A percentile compares a stretch with the other conserved stretches of the same genome.
Conservation (phyloP, 2,797 vertebrate genomes). For the Echiichthys vipera region DNA sequence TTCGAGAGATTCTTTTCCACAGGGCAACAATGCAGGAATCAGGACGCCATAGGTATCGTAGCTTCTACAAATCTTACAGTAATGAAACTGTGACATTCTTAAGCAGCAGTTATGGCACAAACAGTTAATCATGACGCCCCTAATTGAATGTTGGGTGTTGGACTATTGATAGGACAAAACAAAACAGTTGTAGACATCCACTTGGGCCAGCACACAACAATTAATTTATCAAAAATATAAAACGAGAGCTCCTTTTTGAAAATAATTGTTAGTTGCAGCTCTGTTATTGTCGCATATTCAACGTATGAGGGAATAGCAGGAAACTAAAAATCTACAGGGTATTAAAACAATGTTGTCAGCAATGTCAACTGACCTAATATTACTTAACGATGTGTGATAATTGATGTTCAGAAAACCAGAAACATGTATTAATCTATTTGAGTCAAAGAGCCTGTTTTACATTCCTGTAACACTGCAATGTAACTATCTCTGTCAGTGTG, state of each 20-base stretch:
- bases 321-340: background rate
- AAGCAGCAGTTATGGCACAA: too few species aligned
- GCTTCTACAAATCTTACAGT: too few species aligned
- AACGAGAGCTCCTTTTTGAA: background rate
- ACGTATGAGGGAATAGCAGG: accelerated
- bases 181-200: background rate
- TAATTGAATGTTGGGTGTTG: background rate
- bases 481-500: background rate
- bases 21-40: too few species aligned
- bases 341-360: background rate
- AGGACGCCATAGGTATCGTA: too few species aligned
- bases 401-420: background rate
- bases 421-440: background rate
- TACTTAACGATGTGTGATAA: background rate
- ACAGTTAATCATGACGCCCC: too few species aligned
- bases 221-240: background rate
- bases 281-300: background rate
- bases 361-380: background rate
- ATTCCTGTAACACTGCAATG: background rate
- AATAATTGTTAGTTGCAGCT: background rate
- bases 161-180: background rate
- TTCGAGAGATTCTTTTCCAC: too few species aligned
- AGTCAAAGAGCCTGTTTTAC: background rate
- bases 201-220: background rate
- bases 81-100: too few species aligned